Evolutionary conservation across 1,140 invertebrate species (phyloP).

Genomic region (Sesamia nonagrioides): DNA sequence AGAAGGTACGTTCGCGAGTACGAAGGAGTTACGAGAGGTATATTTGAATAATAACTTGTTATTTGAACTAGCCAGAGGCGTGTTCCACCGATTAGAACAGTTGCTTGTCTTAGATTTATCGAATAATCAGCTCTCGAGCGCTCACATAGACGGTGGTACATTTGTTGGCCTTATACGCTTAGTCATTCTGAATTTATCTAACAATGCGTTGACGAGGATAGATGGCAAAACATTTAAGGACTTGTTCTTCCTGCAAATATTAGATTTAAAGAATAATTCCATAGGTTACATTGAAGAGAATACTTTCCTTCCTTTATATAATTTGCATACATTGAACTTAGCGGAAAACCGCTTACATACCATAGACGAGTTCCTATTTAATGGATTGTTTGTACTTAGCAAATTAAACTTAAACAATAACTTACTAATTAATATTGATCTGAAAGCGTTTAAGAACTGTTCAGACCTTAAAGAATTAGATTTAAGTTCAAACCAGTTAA

Average conservation of each 20-base stretch:
- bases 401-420: constrained; percentile 96
- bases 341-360: constrained; percentile 95
- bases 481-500: constrained; percentile 94
- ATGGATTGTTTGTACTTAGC: constrained; percentile 94
- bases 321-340: constrained; percentile 95
- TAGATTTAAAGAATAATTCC: constrained; percentile 95
- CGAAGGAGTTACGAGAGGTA: constrained; percentile 93
- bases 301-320: constrained; percentile 95
- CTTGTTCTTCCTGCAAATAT: constrained; percentile 95
- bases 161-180: constrained; percentile 95
- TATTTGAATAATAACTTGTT: constrained; percentile 94
- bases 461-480: constrained; percentile 96
- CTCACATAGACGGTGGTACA: constrained; percentile 93
- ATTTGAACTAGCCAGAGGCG: constrained; percentile 92
- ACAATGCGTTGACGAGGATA: constrained; percentile 94
- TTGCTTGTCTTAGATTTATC: constrained; percentile 95
- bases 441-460: constrained; percentile 95
- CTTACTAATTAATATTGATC: constrained; percentile 92
- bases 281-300: constrained; percentile 95
- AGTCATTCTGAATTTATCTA: constrained; percentile 95
- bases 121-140: constrained; percentile 95
- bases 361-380: constrained; percentile 93
- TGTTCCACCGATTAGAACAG: constrained; percentile 94
- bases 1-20: constrained; percentile 92
- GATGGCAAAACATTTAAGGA: constrained; percentile 96